Conservation (phyloP, 2,113 vertebrate genomes). For the Xenopus laevis region DNA sequence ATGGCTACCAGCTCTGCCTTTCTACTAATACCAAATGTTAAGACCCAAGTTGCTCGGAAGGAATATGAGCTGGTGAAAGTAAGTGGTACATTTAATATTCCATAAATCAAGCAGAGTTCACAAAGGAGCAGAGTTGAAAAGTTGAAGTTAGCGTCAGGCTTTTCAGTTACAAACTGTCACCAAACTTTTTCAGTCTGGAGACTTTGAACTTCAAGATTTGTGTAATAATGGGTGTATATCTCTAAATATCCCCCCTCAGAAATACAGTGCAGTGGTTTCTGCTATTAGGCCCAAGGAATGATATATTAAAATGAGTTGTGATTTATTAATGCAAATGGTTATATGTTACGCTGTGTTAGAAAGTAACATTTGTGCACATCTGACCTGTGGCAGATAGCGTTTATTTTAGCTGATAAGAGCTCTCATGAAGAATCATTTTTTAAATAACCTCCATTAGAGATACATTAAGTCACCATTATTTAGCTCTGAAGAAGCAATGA, state of each 20-base stretch:
- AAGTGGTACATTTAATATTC: conserved; percentile 26
- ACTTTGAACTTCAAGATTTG: background rate
- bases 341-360: background rate
- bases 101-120: conserved; percentile 30
- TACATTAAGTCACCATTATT: too few species aligned
- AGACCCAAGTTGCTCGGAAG: background rate
- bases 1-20: background rate
- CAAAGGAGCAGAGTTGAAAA: conserved; percentile 32
- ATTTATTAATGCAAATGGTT: background rate
- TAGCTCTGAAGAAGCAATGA: too few species aligned
- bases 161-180: background rate
- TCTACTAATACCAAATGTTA: background rate
- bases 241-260: background rate
- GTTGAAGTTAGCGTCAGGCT: conserved; percentile 22
- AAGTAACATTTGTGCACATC: background rate
- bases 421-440: too few species aligned
- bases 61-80: conserved; percentile 14
- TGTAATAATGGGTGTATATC: background rate
- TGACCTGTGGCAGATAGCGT: background rate
- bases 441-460: too few species aligned
- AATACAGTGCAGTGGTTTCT: background rate
- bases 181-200: conserved; percentile 5
- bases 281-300: background rate
- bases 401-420: too few species aligned
- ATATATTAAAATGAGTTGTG: background rate